Conservation (phyloP, 2,888 invertebrate species). For the Theodoxus fluviatilis region DNA sequence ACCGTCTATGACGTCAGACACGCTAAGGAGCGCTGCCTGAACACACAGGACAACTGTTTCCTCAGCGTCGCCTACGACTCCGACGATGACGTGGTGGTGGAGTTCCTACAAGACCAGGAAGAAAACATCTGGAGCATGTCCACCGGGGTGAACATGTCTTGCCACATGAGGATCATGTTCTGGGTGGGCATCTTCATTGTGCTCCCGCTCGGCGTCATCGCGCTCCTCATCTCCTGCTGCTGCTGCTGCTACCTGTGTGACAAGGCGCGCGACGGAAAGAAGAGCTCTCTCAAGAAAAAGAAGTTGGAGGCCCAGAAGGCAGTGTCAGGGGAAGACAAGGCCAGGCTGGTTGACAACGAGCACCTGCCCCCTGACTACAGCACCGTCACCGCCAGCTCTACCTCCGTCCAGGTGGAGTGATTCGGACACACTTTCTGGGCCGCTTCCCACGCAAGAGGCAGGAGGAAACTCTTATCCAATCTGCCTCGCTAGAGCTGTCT, state of each 20-base stretch:
- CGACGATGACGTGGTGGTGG: slow-evolving; percentile 23
- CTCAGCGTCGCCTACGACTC: slow-evolving; percentile 25
- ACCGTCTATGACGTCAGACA: too few relatives aligned
- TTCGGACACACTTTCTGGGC: too few relatives aligned
- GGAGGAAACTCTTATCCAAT: too few relatives aligned
- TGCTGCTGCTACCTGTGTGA: not conserved
- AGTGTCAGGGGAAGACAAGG: not conserved
- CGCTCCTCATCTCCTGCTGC: slow-evolving; percentile 6
- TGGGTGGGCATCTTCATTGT: not conserved
- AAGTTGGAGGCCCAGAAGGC: not conserved
- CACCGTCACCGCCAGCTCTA: too few relatives aligned
- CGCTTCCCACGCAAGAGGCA: too few relatives aligned
- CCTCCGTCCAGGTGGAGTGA: too few relatives aligned
- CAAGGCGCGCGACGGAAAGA: not conserved
- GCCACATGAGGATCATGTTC: slow-evolving; percentile 23
- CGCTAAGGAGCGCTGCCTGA: too few relatives aligned
- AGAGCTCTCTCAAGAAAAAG: not conserved
- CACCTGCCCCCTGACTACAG: too few relatives aligned
- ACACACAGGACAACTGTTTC: too few relatives aligned
- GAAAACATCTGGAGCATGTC: too few relatives aligned
- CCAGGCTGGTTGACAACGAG: not conserved
- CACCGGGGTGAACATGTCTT: too few relatives aligned
- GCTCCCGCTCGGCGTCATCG: not conserved
- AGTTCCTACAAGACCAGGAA: slow-evolving; percentile 28
- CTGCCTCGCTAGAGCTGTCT: too few relatives aligned